Conservation (phyloP, 2,797 vertebrate genomes). For the Brotula barbata region DNA sequence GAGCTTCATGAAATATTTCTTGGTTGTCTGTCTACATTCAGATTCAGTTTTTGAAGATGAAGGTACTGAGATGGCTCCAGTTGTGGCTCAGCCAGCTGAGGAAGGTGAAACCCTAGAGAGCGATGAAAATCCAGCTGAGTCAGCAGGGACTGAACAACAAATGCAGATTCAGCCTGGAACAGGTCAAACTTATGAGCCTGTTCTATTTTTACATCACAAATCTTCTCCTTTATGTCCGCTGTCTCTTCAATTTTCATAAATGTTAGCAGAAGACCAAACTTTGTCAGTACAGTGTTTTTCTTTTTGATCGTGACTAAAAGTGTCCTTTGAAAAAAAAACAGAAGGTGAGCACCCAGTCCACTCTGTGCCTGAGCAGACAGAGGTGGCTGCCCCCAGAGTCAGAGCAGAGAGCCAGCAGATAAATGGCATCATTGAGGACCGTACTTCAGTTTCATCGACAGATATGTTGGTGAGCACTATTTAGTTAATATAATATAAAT, state of each 20-base stretch:
- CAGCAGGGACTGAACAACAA: conserved; percentile 20
- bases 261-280: not conserved
- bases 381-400: conserved; percentile 68
- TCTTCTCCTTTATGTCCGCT: not conserved
- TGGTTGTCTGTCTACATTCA: conserved; percentile 12
- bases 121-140: conserved; percentile 32
- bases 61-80: conserved; percentile 29
- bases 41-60: conserved; percentile 68
- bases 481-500: not conserved
- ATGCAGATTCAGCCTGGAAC: conserved; percentile 22
- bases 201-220: not conserved
- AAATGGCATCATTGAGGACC: conserved; percentile 91
- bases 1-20: not conserved
- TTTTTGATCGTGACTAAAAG: not conserved
- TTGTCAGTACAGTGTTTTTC: not conserved
- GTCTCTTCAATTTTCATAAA: not conserved
- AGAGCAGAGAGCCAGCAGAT: conserved; percentile 82
- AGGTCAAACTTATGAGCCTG: conserved; percentile 27
- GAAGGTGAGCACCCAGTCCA: conserved; percentile 55
- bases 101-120: conserved; percentile 31
- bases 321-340: not conserved
- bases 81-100: conserved; percentile 26
- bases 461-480: conserved; percentile 88
- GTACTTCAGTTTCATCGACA: conserved; percentile 88
- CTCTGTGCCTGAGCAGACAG: conserved; percentile 69